Evolutionary conservation across 2,888 invertebrate genomes (phyloP).

Genomic region (Thereva nobilitata): DNA sequence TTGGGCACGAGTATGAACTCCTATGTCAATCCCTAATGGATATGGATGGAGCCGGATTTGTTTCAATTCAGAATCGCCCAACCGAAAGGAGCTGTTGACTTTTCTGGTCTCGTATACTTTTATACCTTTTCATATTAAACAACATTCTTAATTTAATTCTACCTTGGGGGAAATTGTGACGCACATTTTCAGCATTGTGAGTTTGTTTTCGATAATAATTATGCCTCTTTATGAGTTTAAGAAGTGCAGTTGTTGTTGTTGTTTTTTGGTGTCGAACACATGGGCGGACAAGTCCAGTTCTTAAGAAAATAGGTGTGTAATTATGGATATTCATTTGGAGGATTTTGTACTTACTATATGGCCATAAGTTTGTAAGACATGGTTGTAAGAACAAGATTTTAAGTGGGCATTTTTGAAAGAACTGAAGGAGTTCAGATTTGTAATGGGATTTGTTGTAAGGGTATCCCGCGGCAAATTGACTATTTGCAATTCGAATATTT

Average conservation of each 20-base stretch:
- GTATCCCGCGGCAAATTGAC: too few species aligned
- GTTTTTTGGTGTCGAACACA: background rate
- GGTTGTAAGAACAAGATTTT: too few species aligned
- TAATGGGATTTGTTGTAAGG: too few species aligned
- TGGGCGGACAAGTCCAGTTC: constrained; percentile 21
- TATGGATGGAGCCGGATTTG: constrained; percentile 3
- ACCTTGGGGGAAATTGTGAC: constrained; percentile 15
- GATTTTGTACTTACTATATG: background rate
- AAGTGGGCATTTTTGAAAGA: too few species aligned
- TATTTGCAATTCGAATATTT: too few species aligned
- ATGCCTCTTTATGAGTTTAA: background rate
- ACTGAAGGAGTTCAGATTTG: too few species aligned
- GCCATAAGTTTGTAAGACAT: too few species aligned
- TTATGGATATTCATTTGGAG: background rate
- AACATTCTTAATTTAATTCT: constrained; percentile 31
- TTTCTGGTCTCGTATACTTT: background rate
- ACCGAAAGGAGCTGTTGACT: too few species aligned
- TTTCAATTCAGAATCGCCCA: constrained; percentile 8
- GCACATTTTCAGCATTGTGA: constrained; percentile 10
- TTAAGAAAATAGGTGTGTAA: background rate
- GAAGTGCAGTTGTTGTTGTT: background rate
- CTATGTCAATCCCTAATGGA: too few species aligned
- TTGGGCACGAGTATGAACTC: too few species aligned
- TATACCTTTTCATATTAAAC: constrained; percentile 13
- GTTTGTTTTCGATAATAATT: background rate